Evolutionary conservation across 2,113 vertebrate species (phyloP).

Genomic region (Oryzias melastigma): DNA sequence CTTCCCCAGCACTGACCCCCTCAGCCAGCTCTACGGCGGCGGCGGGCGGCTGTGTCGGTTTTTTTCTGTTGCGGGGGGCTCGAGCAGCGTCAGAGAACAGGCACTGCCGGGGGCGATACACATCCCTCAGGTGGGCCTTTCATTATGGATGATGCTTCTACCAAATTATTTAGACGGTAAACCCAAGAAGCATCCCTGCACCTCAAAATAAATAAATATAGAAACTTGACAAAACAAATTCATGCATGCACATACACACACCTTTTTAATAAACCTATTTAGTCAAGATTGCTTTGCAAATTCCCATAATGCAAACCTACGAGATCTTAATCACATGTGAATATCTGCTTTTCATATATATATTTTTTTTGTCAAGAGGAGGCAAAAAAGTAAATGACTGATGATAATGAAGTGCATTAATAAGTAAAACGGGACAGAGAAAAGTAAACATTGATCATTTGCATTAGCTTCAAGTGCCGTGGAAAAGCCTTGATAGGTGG

Average conservation of each 20-base stretch:
- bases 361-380: conserved; percentile 39
- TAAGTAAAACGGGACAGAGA: conserved; percentile 10
- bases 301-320: conserved; percentile 32
- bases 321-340: conserved; percentile 34
- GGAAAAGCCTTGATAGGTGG: conserved; percentile 3
- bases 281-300: conserved; percentile 36
- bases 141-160: conserved; percentile 84
- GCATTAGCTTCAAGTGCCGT: conserved; percentile 22
- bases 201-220: conserved; percentile 26
- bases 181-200: conserved; percentile 49
- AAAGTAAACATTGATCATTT: conserved; percentile 36
- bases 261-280: conserved; percentile 12
- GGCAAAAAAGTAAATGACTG: conserved; percentile 25
- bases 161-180: conserved; percentile 80
- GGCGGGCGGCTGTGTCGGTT: conserved; percentile 23
- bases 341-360: conserved; percentile 40
- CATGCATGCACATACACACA: conserved; percentile 32
- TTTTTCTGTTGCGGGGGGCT: conserved; percentile 54
- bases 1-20: conserved; percentile 37
- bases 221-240: conserved; percentile 33
- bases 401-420: conserved; percentile 29
- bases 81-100: conserved; percentile 58
- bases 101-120: conserved; percentile 79
- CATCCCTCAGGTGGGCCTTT: conserved; percentile 80
- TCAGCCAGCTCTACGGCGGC: conserved; percentile 34